These are phyloP conservation scores for Percopsis omiscomaycus DNA, from an alignment of 2,797 vertebrate species.

Conservation along the genomic window DNA sequence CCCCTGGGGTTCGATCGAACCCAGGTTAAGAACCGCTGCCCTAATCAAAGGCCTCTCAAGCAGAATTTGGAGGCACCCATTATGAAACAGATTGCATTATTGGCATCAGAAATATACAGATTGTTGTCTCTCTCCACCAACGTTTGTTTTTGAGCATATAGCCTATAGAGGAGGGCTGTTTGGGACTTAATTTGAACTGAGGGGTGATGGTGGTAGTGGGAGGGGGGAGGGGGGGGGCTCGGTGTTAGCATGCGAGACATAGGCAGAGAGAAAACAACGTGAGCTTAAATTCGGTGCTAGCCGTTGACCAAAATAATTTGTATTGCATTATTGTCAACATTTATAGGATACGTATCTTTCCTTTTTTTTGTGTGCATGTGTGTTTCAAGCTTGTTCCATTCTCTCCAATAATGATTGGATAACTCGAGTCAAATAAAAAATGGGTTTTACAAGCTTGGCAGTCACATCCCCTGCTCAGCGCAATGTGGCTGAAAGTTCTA, in stretches of 20 bases:
- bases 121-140: constrained; percentile 19
- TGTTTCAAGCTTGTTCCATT: constrained; percentile 24
- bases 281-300: not conserved
- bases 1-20: too few relatives aligned
- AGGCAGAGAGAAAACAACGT: not conserved
- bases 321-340: constrained; percentile 15
- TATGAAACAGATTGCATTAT: constrained; percentile 51
- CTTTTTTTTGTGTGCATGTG: constrained; percentile 40
- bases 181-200: not conserved
- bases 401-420: constrained; percentile 36
- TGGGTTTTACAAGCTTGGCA: constrained; percentile 57
- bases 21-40: too few relatives aligned
- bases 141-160: constrained; percentile 3
- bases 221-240: not conserved
- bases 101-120: constrained; percentile 43
- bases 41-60: constrained; percentile 22
- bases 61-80: constrained; percentile 36
- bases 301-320: constrained; percentile 13
- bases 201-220: not conserved
- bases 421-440: constrained; percentile 46
- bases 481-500: constrained; percentile 45
- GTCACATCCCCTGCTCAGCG: constrained; percentile 23
- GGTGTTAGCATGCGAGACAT: not conserved
- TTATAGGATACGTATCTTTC: constrained; percentile 25
- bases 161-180: not conserved